Conservation (phyloP, 2,797 vertebrate genomes). For the Acanthurus leucopareius region DNA sequence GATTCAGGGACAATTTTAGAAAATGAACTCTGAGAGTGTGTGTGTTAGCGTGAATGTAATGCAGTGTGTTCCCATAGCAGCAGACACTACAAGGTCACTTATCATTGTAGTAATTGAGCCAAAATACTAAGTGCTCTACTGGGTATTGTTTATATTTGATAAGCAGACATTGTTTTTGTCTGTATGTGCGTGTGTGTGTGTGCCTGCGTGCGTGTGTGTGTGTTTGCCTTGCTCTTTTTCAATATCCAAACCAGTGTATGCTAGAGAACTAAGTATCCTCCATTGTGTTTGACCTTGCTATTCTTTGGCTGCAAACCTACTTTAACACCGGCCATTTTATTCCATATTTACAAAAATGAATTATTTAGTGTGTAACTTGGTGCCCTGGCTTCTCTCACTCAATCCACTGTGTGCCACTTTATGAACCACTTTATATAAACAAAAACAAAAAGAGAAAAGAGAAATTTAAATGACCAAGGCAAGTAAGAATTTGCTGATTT, state of each 20-base stretch:
- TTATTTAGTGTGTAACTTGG: neutral
- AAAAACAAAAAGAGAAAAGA: too few species aligned
- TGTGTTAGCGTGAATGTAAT: slow-evolving; percentile 16
- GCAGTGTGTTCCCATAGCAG: slow-evolving; percentile 19
- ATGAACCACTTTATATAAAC: too few species aligned
- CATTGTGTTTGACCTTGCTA: neutral
- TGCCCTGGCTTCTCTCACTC: neutral
- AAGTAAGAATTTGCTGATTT: too few species aligned
- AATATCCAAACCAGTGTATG: slow-evolving; percentile 6
- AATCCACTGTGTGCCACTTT: neutral
- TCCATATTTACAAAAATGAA: slow-evolving; percentile 18
- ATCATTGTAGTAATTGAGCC: slow-evolving; percentile 12
- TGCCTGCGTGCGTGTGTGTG: neutral
- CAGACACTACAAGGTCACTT: slow-evolving; percentile 34
- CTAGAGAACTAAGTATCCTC: neutral
- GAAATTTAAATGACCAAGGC: too few species aligned
- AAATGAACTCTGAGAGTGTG: slow-evolving; percentile 42
- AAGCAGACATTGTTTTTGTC: neutral
- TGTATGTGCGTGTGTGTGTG: neutral
- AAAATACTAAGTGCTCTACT: slow-evolving; percentile 12
- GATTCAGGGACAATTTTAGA: slow-evolving; percentile 41
- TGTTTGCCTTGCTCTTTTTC: neutral
- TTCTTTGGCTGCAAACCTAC: neutral
- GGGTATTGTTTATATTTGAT: slow-evolving; percentile 32
- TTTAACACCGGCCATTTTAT: neutral